These are phyloP conservation scores for Metaphire vulgaris DNA, from an alignment of 1,140 invertebrate genomes.

Conservation along the genomic window DNA sequence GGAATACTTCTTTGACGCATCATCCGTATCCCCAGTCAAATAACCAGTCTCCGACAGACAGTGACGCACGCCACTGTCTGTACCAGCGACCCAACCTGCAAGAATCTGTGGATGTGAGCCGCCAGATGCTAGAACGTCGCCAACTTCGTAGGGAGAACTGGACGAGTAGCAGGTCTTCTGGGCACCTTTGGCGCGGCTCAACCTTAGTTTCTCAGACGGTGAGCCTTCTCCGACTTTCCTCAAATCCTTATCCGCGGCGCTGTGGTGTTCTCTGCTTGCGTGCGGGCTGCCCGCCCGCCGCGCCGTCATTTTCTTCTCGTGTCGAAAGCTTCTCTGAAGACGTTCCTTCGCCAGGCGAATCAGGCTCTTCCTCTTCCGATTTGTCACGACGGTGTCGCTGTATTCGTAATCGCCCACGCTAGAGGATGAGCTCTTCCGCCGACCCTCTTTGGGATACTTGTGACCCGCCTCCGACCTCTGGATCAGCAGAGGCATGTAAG, in stretches of 20 bases:
- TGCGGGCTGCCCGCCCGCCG: too few relatives aligned
- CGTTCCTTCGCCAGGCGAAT: slow-evolving; percentile 26
- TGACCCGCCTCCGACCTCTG: not conserved
- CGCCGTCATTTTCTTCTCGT: not conserved
- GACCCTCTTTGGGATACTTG: not conserved
- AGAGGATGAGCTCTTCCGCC: slow-evolving; percentile 14
- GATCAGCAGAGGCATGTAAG: not conserved
- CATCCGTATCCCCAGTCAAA: not conserved
- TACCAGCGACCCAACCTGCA: not conserved
- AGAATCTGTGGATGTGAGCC: not conserved
- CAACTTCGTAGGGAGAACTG: not conserved
- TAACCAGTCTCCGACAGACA: not conserved
- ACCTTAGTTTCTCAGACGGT: not conserved
- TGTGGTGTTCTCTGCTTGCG: not conserved
- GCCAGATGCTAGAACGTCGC: not conserved
- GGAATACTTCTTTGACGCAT: not conserved
- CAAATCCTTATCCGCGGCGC: not conserved
- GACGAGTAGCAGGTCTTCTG: not conserved
- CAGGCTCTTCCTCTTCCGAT: slow-evolving; percentile 29
- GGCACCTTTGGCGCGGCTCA: not conserved
- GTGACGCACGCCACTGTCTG: not conserved
- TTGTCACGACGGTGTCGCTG: slow-evolving; percentile 20
- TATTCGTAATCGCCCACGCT: slow-evolving; percentile 30
- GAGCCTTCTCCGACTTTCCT: not conserved
- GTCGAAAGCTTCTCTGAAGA: slow-evolving; percentile 26